Evolutionary conservation across 2,113 vertebrate species (phyloP).

Genomic region (Chiloscyllium plagiosum): DNA sequence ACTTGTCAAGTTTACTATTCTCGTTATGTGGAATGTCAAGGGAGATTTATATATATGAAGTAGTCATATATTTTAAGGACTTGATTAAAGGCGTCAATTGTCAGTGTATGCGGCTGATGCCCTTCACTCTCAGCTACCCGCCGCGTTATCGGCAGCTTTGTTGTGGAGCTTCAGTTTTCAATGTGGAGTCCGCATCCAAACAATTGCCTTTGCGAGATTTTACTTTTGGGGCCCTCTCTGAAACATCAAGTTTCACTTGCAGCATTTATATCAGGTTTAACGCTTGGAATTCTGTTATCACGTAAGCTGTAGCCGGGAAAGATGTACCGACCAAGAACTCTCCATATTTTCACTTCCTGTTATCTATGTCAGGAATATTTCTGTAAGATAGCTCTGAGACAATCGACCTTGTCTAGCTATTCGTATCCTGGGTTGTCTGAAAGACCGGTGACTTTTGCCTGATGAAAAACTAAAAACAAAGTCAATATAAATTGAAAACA

Average conservation of each 20-base stretch:
- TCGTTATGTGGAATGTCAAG: background rate
- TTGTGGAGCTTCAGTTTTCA: background rate
- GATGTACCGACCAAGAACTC: background rate
- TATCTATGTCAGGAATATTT: slow-evolving; percentile 16
- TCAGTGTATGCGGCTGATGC: background rate
- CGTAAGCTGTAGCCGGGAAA: background rate
- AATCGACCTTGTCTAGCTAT: background rate
- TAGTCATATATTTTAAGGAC: slow-evolving; percentile 16
- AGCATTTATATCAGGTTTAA: slow-evolving; percentile 29
- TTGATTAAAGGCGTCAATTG: slow-evolving; percentile 18
- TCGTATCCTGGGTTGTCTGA: background rate
- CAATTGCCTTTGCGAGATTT: slow-evolving; percentile 4
- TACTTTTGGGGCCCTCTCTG: slow-evolving; percentile 26
- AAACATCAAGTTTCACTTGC: slow-evolving; percentile 41
- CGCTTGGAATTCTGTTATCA: background rate
- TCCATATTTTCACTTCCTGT: background rate
- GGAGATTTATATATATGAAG: background rate
- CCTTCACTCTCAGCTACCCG: slow-evolving; percentile 12
- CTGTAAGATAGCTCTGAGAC: background rate
- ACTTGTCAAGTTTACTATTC: background rate
- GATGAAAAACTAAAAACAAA: background rate
- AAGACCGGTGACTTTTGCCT: background rate
- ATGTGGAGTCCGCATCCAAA: background rate
- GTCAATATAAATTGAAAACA: background rate
- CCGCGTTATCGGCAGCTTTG: slow-evolving; percentile 29